Evolutionary conservation across 2,113 vertebrate species (phyloP), one percentile per base, ranked within the genome.

Genomic region (Urocitellus parryii): DNA sequence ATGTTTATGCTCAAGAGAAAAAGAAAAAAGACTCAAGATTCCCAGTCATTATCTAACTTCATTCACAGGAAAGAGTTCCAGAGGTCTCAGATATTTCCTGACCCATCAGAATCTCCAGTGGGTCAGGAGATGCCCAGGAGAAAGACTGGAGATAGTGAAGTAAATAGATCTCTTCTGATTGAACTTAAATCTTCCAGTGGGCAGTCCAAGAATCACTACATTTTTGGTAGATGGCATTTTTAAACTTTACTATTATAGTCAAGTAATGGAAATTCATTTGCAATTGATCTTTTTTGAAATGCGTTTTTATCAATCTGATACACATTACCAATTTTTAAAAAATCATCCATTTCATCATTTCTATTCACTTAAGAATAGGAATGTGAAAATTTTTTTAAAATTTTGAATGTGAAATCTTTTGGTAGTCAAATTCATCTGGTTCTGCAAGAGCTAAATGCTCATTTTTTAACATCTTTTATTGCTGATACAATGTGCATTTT

Each of bases 251-350:
- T 53, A 39, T 37, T 22, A 9, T 34, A 34, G 14, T 27, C 39
- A 58, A 84, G 73, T 73, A 70, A 42, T 39, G n/a, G 13, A 61
- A 89, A 61, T 39, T 88, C 20, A 63, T 48, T 48, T 1, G 20
- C 51, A 67, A 61, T 29, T 58, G 17, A 67, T 74, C 88, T 84
- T 88, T 61, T 76, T 32, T 56, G 78, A 91, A 91, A 84, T 86
- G 58, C 73, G 42, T 48, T 42, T 79, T 91, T 76, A 74, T 70
- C 83, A 53, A 16, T 4, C 27, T 63, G 48, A 53, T 53, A n/a
- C 25, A 74, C 27, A 25, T 32, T 24, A 20, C n/a, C 67, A 4
- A 70, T n/a, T 70, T 70, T n/a, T 70, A 8, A 18, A 45, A 16
- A 16, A 16, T 73, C 1, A 4, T 25, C 7, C 11, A 9, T 42